Evolutionary conservation across 2,888 invertebrate species (phyloP).

Genomic region (Himalopsyche kuldschensis): DNA sequence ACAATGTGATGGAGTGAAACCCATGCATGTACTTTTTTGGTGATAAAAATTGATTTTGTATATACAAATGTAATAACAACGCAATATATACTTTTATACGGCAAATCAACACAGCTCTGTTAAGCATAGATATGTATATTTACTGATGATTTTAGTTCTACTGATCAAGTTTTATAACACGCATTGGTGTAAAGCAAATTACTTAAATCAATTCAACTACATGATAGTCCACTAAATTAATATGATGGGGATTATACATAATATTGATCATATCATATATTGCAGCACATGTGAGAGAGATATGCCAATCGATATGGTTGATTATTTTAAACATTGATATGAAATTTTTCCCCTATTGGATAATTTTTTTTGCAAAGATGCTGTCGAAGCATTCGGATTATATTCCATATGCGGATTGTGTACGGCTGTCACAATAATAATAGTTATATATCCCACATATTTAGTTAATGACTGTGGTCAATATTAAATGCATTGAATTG

Average conservation of each 20-base stretch:
- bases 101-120: constrained; percentile 31
- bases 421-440: background rate
- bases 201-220: constrained; percentile 18
- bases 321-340: constrained; percentile 12
- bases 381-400: background rate
- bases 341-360: constrained; percentile 6
- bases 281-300: constrained; percentile 17
- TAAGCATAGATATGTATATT: constrained; percentile 37
- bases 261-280: constrained; percentile 8
- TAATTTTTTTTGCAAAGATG: background rate
- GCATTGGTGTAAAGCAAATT: constrained; percentile 16
- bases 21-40: constrained; percentile 37
- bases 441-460: background rate
- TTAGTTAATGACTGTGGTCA: background rate
- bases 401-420: background rate
- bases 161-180: constrained; percentile 14
- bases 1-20: constrained; percentile 31
- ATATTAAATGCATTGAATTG: constrained; percentile 1
- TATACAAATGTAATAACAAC: constrained; percentile 39
- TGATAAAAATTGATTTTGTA: constrained; percentile 36
- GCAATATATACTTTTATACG: constrained; percentile 35
- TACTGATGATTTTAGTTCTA: constrained; percentile 26
- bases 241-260: constrained; percentile 22
- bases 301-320: constrained; percentile 14
- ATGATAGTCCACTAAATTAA: constrained; percentile 21